A percentile compares a stretch with the other conserved stretches of the same genome.
Evolutionary conservation across 2,113 vertebrate genomes (phyloP).

Genomic region (Lathamus discolor): DNA sequence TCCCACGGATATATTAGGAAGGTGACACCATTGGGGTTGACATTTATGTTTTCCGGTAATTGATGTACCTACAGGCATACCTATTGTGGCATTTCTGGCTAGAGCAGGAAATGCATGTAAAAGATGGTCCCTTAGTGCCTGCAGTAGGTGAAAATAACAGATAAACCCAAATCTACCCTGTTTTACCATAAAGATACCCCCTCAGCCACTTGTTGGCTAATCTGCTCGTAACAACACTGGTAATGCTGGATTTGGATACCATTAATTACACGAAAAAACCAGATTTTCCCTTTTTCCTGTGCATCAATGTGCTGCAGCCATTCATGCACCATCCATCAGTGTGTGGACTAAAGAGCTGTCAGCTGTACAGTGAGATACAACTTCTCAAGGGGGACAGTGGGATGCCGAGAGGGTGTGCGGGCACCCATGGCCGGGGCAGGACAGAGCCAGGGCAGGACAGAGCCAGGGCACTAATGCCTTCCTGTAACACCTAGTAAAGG

Average conservation of each 20-base stretch:
- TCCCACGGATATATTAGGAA: rapidly evolving
- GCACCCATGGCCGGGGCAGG: background rate
- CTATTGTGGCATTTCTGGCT: background rate
- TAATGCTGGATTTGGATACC: too few species aligned
- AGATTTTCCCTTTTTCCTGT: background rate
- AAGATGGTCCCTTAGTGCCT: too few species aligned
- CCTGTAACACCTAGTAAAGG: rapidly evolving
- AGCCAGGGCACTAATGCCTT: rapidly evolving
- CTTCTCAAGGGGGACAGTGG: background rate
- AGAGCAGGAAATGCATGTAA: rapidly evolving
- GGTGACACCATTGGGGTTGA: rapidly evolving
- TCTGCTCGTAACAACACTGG: background rate
- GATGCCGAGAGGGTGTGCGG: background rate
- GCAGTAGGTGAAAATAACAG: background rate
- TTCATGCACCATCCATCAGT: rapidly evolving
- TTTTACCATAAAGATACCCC: background rate
- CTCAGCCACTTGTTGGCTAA: rapidly evolving
- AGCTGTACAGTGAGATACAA: rapidly evolving
- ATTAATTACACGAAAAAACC: background rate
- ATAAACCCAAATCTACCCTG: background rate
- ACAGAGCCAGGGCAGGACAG: background rate
- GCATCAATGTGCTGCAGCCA: rapidly evolving
- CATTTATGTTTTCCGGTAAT: background rate
- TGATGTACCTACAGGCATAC: rapidly evolving
- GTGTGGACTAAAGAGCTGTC: background rate